Conservation (phyloP, 2,113 vertebrate species). For the Dipodomys spectabilis region DNA sequence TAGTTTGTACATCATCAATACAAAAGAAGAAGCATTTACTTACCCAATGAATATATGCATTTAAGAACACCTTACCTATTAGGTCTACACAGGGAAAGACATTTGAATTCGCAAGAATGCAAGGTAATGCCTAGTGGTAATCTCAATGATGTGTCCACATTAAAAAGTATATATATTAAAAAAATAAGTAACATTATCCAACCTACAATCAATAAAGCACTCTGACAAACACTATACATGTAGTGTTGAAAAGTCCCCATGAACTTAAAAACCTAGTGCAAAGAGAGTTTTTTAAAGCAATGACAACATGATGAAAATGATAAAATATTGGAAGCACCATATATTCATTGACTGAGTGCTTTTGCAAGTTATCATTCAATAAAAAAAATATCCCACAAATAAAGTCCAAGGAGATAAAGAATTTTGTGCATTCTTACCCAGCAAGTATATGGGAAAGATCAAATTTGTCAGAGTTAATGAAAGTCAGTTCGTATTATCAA, state of each 20-base stretch:
- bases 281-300: neutral
- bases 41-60: neutral
- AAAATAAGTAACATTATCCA: neutral
- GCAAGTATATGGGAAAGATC: neutral
- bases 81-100: neutral
- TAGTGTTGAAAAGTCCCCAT: neutral
- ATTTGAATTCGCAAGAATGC: neutral
- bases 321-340: neutral
- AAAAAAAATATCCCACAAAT: neutral
- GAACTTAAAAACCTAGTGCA: neutral
- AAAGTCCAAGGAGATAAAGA: neutral
- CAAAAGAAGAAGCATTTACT: constrained; percentile 9
- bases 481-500: neutral
- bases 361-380: neutral
- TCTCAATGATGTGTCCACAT: neutral
- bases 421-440: neutral
- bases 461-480: neutral
- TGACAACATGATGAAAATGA: neutral
- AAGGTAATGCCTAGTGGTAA: neutral
- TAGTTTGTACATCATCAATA: neutral
- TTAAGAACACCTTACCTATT: neutral
- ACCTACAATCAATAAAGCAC: neutral
- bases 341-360: neutral
- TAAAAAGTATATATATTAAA: neutral
- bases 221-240: neutral